Base-by-base conservation (phyloP, 2,888 invertebrate genomes). In the Polymixis flavicincta region DNA sequence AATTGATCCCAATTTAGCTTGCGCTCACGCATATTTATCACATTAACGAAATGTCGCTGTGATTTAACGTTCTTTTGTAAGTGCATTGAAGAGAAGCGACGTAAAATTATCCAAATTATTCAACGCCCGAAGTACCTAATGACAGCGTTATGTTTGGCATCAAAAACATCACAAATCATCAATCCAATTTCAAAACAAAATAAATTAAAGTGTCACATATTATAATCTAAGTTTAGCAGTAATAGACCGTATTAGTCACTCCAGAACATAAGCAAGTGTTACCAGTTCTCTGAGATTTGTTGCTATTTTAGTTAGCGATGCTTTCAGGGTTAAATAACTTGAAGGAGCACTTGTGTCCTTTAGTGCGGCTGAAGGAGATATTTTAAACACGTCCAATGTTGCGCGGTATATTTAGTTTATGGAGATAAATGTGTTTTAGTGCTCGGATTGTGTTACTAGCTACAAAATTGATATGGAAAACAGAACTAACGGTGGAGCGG, bases 311-410 rank as follows among this genome's bases (percentile, higher is more conserved):
- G 95, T 91, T 87, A 85, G 88, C 90, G 89, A 89, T 89, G 92
- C 91, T 93, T 95, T 95, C 95, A 95, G 95, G 95, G 95, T 95
- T 95, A 95, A 95, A 95, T 95, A 95, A 95, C 95, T 95, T 90
- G 88, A 90, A 92, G 90, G 88, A 80, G 79, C 90, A 87, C 88
- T 89, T 89, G 90, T 92, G 92, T 94, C 92, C 91, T 92, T 92
- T 92, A 78, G 82, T 64, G 88, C 84, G 85, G 86, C 84, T 85
- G 71, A 84, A 88, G 88, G 86, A 87, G 90, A 90, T 92, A 92
- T 92, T 93, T 92, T 92, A 90, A 86, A 90, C 88, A 77, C 86
- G 84, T 87, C 88, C 89, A 90, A 87, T 88, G 88, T 87, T 87
- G 85, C 75, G 76, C 82, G 70, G 75, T 93, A 92, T 92, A 92